A percentile compares a stretch with the other conserved stretches of the same genome.
These are phyloP conservation scores for Drosophila colorata DNA, from an alignment of 2,888 invertebrate species.

Conservation along the genomic window DNA sequence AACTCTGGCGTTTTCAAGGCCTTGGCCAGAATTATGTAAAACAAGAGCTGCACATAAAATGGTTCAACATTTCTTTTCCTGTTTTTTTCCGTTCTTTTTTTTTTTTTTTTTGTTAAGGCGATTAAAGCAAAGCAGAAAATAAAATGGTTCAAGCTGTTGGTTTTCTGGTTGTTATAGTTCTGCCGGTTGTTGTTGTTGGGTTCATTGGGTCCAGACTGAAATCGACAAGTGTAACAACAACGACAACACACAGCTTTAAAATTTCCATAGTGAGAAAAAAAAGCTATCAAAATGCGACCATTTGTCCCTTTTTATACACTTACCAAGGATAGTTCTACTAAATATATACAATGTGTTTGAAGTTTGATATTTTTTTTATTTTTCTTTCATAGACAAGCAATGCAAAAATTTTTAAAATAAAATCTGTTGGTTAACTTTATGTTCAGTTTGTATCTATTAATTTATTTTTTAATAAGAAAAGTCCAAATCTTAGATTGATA, in stretches of 20 bases:
- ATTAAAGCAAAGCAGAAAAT: conserved; percentile 27
- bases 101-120: conserved; percentile 18
- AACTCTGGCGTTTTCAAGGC: conserved; percentile 36
- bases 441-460: too few relatives aligned
- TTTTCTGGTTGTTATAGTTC: not conserved
- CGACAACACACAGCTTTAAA: not conserved
- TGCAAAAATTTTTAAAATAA: too few relatives aligned
- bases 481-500: too few relatives aligned
- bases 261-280: not conserved
- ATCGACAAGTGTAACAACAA: not conserved
- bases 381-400: too few relatives aligned
- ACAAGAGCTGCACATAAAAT: conserved; percentile 27
- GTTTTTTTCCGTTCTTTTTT: not conserved
- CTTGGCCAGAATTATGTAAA: conserved; percentile 43
- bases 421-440: too few relatives aligned
- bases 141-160: conserved; percentile 36
- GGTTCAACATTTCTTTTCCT: conserved; percentile 17
- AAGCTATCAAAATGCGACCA: not conserved
- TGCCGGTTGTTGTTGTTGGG: not conserved
- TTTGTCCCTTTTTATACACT: not conserved
- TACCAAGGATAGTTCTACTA: not conserved
- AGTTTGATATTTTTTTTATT: too few relatives aligned
- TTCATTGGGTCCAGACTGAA: not conserved
- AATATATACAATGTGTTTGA: too few relatives aligned
- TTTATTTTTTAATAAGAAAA: too few relatives aligned